Conservation (phyloP, 2,113 vertebrate genomes). For the Dermatemys mawii region DNA sequence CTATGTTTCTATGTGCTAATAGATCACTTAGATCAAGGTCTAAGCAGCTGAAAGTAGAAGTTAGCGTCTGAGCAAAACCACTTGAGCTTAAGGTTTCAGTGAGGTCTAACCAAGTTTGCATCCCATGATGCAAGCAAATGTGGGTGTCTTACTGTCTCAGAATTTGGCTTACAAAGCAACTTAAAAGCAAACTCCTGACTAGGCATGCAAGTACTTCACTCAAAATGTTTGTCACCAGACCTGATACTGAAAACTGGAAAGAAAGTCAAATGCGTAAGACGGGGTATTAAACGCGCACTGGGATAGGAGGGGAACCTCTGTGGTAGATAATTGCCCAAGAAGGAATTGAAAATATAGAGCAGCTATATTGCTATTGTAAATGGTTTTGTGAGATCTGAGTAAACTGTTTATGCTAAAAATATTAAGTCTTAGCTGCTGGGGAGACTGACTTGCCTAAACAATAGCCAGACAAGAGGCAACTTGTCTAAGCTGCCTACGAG, state of each 20-base stretch:
- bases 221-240: neutral
- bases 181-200: neutral
- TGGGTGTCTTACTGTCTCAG: accelerated
- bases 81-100: neutral
- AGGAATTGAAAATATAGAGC: neutral
- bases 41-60: neutral
- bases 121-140: neutral
- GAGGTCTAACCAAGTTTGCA: accelerated
- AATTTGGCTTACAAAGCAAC: neutral
- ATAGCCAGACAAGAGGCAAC: neutral
- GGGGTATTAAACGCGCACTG: neutral
- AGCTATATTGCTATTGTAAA: neutral
- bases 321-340: neutral
- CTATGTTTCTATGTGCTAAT: too few species aligned
- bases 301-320: neutral
- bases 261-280: neutral
- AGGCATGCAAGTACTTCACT: neutral
- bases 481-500: neutral
- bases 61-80: neutral
- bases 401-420: neutral
- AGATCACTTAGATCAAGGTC: neutral
- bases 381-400: neutral
- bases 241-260: neutral
- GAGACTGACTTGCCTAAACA: neutral
- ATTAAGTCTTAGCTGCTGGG: neutral